These are phyloP conservation scores for Melanotaenia pygmaea DNA, from an alignment of 2,797 vertebrate genomes.

Conservation along the genomic window DNA sequence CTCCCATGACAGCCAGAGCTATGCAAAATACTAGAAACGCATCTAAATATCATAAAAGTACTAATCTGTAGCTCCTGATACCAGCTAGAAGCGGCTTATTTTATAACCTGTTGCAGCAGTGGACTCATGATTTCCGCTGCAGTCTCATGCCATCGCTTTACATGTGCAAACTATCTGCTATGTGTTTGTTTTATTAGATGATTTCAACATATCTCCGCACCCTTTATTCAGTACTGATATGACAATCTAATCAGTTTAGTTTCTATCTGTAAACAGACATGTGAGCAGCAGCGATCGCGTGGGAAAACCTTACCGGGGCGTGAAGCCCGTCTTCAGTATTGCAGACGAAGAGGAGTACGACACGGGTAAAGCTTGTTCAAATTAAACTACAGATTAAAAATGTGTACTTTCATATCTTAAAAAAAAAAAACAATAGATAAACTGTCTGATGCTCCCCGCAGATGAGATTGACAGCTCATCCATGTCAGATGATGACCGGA, in stretches of 20 bases:
- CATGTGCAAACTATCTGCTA: constrained; percentile 12
- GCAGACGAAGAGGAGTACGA: constrained; percentile 98
- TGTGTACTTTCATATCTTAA: constrained; percentile 9
- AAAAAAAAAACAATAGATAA: not conserved
- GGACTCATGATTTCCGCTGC: constrained; percentile 33
- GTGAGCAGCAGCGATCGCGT: constrained; percentile 97
- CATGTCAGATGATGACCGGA: constrained; percentile 97
- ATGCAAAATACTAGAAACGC: constrained; percentile 4
- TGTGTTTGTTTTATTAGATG: constrained; percentile 1
- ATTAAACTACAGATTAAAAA: not conserved
- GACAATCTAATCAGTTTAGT: not conserved
- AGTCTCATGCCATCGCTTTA: constrained; percentile 47
- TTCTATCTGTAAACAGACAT: constrained; percentile 75
- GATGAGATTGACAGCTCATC: constrained; percentile 99
- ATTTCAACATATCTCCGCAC: not conserved
- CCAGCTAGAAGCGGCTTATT: constrained; percentile 27
- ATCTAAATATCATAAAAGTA: constrained; percentile 56
- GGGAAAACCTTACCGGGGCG: constrained; percentile 96
- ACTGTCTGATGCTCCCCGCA: constrained; percentile 45
- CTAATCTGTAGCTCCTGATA: constrained; percentile 32
- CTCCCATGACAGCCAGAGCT: constrained; percentile 66
- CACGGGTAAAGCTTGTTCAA: constrained; percentile 84
- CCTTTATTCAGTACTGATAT: not conserved
- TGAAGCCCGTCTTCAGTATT: constrained; percentile 98
- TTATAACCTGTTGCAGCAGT: constrained; percentile 40